Base-by-base conservation (phyloP, 2,113 vertebrate genomes). In the Scomber scombrus region DNA sequence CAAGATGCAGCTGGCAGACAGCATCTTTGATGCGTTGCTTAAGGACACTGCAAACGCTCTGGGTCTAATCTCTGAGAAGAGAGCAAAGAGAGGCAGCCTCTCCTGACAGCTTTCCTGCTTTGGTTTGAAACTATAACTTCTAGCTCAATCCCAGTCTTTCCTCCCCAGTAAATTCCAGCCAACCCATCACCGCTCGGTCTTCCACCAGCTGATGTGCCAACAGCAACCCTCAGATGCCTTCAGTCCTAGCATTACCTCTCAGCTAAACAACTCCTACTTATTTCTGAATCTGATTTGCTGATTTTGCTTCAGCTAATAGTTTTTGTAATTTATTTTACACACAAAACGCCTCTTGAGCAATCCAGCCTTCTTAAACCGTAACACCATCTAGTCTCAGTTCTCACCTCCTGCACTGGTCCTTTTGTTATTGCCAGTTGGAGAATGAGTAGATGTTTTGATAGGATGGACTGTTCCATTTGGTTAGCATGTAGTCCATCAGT, bases 1-100 rank as follows among this genome's bases (percentile, higher is more conserved):
- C 49, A 99, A 99, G 94, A 97, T 98, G 96, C 98, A 99, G 92
- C 79, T 99, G 71, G 97, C 97, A n/a, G 98, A 99, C 7, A 97
- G 97, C 63, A 97, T 99, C 92, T 98, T 99, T 1, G 97, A 99
- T 68, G 93, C 96, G 77, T 94, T 99, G 93, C 94, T 99, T 84
- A 97, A 96, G 93, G 98, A 99, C 91, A 99, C 98, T 0, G 91
- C 96, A 31, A 96, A 97, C 46, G 89, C 95, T 8, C 94, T 99
- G 71, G 95, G 96, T 63, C 93, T 94, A 84, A 97, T 99, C 86
- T 95, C 95, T 47, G 95, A 97, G 70, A 98, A 96, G 85, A 95
- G 95, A 86, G 91, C 86, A 82, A 93, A 90, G 86, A 69, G 93
- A 81, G 78, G 75, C 19, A 0, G 5, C 4, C 64, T 83, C 23